Evolutionary conservation across 1,140 invertebrate species (phyloP).

Genomic region (Bombus pascuorum): DNA sequence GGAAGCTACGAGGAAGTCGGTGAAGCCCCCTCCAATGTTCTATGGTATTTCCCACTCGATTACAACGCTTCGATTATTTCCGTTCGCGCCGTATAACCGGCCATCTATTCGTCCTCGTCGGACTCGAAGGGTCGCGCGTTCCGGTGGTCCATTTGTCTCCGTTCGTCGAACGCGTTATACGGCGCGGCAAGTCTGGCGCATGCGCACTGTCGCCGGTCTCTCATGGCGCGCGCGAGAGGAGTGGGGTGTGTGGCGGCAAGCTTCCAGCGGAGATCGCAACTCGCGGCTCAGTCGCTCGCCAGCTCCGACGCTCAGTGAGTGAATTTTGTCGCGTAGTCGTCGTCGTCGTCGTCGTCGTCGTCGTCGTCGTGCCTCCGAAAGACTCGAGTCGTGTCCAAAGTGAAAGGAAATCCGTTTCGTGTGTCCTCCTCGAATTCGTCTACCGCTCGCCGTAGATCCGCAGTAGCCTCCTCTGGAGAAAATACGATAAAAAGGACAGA

Average conservation of each 20-base stretch:
- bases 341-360: neutral
- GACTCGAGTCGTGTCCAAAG: slow-evolving; percentile 1
- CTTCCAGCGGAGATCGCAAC: slow-evolving; percentile 27
- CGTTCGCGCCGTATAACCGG: slow-evolving; percentile 54
- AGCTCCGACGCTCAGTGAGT: slow-evolving; percentile 66
- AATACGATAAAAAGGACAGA: neutral
- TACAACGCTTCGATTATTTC: slow-evolving; percentile 78
- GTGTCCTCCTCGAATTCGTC: slow-evolving; percentile 10
- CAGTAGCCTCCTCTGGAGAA: neutral
- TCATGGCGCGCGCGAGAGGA: neutral
- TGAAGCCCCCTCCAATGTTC: slow-evolving; percentile 44
- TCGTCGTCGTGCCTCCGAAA: neutral
- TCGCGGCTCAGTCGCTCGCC: slow-evolving; percentile 73
- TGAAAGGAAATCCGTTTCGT: slow-evolving; percentile 35
- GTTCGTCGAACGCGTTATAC: slow-evolving; percentile 42
- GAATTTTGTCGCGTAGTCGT: neutral
- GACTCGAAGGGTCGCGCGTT: slow-evolving; percentile 16
- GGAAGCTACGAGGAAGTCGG: slow-evolving; percentile 77
- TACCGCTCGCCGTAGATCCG: neutral
- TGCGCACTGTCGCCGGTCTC: neutral
- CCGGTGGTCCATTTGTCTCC: slow-evolving; percentile 41
- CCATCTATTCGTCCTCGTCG: slow-evolving; percentile 20
- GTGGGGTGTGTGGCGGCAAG: slow-evolving; percentile 47
- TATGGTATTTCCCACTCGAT: slow-evolving; percentile 48
- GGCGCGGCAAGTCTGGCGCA: slow-evolving; percentile 1